Evolutionary conservation across 1,140 invertebrate species (phyloP).

Genomic region (Drosophila funebris): DNA sequence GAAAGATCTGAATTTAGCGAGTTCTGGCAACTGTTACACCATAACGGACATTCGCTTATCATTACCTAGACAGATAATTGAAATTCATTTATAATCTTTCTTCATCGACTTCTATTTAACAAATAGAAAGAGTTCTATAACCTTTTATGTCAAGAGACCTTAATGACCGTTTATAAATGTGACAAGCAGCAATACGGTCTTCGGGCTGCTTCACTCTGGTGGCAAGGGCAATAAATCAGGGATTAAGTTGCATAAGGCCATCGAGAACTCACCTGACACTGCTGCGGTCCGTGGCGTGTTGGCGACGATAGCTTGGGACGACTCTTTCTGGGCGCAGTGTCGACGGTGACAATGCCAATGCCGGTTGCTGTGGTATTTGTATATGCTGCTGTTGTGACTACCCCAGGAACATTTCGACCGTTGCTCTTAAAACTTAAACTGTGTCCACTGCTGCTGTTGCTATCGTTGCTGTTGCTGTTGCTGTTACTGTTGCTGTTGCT

Average conservation of each 20-base stretch:
- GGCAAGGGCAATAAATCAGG: not conserved
- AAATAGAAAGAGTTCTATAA: not conserved
- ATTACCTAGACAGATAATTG: too few species aligned
- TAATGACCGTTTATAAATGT: not conserved
- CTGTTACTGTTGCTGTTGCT: conserved; percentile 38
- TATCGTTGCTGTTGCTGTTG: conserved; percentile 43
- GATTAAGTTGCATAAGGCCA: not conserved
- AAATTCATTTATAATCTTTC: too few species aligned
- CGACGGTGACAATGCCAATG: conserved; percentile 66
- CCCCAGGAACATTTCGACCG: conserved; percentile 45
- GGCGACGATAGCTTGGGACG: conserved; percentile 90
- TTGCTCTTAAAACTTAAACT: conserved; percentile 62
- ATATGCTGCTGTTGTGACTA: conserved; percentile 37
- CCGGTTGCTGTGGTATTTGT: conserved; percentile 46
- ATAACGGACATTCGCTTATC: too few species aligned
- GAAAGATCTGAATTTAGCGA: too few species aligned
- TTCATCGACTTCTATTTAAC: too few species aligned
- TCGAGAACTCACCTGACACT: conserved; percentile 88
- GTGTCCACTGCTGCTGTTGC: conserved; percentile 32
- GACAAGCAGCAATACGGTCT: not conserved
- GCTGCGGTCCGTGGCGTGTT: conserved; percentile 91
- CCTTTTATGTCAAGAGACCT: not conserved
- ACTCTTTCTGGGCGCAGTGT: conserved; percentile 85
- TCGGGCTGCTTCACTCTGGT: not conserved
- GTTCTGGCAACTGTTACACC: too few species aligned